Evolutionary conservation across 35 echinoderm and acorn worm species (phyloP), one percentile per base, ranked within the genome.

Genomic region (Apostichopus californicus): DNA sequence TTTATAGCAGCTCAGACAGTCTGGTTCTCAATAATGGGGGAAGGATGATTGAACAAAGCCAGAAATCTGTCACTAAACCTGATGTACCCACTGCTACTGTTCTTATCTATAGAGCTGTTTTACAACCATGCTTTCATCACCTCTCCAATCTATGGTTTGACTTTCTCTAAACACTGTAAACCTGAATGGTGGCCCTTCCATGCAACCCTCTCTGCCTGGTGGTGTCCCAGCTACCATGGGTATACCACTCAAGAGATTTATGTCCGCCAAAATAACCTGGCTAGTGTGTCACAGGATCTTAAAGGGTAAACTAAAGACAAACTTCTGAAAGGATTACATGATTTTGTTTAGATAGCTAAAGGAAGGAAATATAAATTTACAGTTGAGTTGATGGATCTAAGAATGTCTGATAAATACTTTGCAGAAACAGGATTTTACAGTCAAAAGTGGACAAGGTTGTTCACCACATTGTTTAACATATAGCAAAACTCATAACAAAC

Each of bases 281-380:
- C 57, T 9, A 61, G 58, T 85, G 81, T 59, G 34, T 46, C 81
- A 85, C n/a, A 85, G 14, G 81, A n/a, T 75, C n/a, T 75, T 75
- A 20, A 75, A 75, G 20, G 71, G 13, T 6, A 18, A n/a, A 14
- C 71, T 75, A 75, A 75, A 75, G 14, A 75, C 71, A 75, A 61
- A 61, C 8, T 61, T 61, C 58, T 61, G 14, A 7, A 20, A 75
- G 71, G 71, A 15, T 56, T 59, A 85, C 55, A 59, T 85, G 81
- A 85, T 56, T 18, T 85, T 85, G 81, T 85, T 85, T 85, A 85
- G 54, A 83, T 55, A 83, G 80, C 8, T 83, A 83, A 34, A 46
- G 55, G 80, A 83, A 46, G 55, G 55, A 83, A 83, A 83, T 83
- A 83, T 83, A 83, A 83, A 83, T 83, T 83, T 83, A 83, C 25